Conservation (phyloP, 1,140 invertebrate species). For the Stenopsyche tienmushanensis region DNA sequence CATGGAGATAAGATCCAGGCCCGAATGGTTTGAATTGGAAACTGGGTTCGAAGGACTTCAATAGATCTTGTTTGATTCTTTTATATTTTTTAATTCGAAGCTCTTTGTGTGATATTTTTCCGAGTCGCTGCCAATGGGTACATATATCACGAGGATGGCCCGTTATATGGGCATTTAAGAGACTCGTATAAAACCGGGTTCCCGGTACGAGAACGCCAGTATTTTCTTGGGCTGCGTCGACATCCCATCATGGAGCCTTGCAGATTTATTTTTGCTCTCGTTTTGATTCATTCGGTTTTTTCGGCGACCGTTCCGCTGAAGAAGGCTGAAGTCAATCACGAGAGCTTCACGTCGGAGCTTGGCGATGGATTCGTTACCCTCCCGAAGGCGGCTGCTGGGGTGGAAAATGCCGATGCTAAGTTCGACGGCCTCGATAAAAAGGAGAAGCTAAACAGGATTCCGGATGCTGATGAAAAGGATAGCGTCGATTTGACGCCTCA, state of each 20-base stretch:
- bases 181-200: constrained; percentile 37
- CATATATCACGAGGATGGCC: constrained; percentile 35
- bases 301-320: constrained; percentile 7
- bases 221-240: constrained; percentile 17
- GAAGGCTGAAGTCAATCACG: neutral
- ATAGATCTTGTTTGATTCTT: no score
- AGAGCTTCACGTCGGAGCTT: constrained; percentile 31
- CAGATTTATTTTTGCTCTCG: constrained; percentile 16
- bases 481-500: neutral
- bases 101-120: no score
- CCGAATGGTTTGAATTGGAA: no score
- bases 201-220: constrained; percentile 21
- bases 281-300: neutral
- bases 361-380: constrained; percentile 25
- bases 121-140: constrained; percentile 20
- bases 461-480: neutral
- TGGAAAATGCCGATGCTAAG: constrained; percentile 16
- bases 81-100: no score
- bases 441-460: no score
- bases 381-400: neutral
- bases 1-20: no score
- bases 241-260: constrained; percentile 30
- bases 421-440: neutral
- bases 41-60: no score
- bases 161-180: constrained; percentile 38